Evolutionary conservation across 2,113 vertebrate genomes (phyloP).

Genomic region (Zeus faber): DNA sequence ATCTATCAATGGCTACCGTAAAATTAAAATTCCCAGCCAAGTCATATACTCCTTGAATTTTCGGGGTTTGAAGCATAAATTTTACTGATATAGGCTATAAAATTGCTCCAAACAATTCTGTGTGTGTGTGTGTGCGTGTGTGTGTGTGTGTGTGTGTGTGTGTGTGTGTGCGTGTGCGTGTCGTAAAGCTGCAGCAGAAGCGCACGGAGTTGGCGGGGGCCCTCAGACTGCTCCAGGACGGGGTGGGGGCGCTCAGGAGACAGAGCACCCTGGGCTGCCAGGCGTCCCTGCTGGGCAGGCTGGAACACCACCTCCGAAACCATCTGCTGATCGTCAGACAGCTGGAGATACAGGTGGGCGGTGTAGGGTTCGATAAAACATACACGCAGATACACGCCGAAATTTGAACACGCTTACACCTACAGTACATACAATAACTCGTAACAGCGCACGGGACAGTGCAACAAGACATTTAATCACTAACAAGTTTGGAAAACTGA

Average conservation of each 20-base stretch:
- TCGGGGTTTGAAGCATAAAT: too few species aligned
- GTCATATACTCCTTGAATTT: too few species aligned
- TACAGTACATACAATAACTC: background rate
- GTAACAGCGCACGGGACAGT: too few species aligned
- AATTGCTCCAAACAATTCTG: too few species aligned
- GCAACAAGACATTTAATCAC: too few species aligned
- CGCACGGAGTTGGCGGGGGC: conserved; percentile 29
- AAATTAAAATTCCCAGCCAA: too few species aligned
- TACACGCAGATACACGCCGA: background rate
- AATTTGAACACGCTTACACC: background rate
- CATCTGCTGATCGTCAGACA: conserved; percentile 26
- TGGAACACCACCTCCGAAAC: conserved; percentile 19
- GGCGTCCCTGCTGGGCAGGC: background rate
- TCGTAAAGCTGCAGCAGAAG: conserved; percentile 50
- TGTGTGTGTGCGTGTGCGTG: conserved; percentile 6
- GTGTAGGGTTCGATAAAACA: background rate
- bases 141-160: background rate
- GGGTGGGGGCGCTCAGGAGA: background rate
- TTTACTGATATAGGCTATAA: too few species aligned
- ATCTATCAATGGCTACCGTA: too few species aligned
- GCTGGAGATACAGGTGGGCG: conserved; percentile 28
- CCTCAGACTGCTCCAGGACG: conserved; percentile 16
- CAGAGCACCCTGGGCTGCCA: conserved; percentile 16
- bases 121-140: background rate
- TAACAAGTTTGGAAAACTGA: too few species aligned